Evolutionary conservation across 2,113 vertebrate genomes (phyloP).

Genomic region (Myiozetetes cayanensis): DNA sequence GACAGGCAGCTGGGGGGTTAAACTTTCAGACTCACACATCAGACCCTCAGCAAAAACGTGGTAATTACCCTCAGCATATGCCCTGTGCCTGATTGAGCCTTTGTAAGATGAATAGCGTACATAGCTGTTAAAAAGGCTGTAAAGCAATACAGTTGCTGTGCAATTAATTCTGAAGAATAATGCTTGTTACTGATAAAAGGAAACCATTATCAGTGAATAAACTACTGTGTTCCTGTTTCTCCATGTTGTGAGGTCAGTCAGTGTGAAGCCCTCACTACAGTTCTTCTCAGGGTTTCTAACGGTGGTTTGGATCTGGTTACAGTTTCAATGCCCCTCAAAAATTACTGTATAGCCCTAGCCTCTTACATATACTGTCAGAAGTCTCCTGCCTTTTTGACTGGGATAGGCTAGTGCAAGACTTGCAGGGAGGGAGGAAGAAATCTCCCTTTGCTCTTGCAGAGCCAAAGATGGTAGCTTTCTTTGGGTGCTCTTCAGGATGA

Average conservation of each 20-base stretch:
- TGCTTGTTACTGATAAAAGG: neutral
- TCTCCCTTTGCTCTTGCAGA: neutral
- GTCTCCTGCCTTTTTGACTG: neutral
- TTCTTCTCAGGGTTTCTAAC: neutral
- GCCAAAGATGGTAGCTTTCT: neutral
- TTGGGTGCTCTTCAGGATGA: neutral
- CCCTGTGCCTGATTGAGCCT: neutral
- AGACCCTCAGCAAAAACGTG: neutral
- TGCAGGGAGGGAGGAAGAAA: neutral
- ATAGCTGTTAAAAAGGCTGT: constrained; percentile 1
- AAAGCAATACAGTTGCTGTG: constrained; percentile 1
- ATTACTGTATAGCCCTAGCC: neutral
- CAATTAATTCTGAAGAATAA: neutral
- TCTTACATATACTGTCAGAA: neutral
- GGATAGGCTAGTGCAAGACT: neutral
- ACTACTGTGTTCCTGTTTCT: neutral
- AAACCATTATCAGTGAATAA: constrained; percentile 3
- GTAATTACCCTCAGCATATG: neutral
- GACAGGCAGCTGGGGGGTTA: neutral
- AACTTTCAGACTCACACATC: neutral
- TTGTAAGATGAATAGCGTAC: neutral
- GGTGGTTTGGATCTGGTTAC: neutral
- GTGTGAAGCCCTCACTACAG: neutral
- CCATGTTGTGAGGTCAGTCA: neutral
- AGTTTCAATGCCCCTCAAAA: neutral